A percentile compares a stretch with the other conserved stretches of the same genome.
phyloP scores from a whole-genome alignment of 37 sponge, comb jelly and placozoan genomes.

The Agelas oroides region DNA sequence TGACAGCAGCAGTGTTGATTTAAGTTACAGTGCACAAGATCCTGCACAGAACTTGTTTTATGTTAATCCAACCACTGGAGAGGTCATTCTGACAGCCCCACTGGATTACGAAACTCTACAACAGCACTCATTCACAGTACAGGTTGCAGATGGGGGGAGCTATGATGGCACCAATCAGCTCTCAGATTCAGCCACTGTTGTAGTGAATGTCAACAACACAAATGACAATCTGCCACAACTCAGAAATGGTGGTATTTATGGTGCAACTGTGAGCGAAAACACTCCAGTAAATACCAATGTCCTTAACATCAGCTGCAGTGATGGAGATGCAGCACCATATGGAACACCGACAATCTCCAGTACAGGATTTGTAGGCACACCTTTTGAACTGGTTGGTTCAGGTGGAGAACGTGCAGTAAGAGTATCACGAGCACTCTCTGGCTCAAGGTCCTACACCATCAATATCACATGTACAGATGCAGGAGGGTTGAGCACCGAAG shows the following conservation, averaged over 20 bases:
- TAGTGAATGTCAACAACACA: slow-evolving; percentile 45
- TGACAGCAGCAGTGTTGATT: slow-evolving; percentile 41
- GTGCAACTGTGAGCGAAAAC: slow-evolving; percentile 56
- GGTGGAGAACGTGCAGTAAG: slow-evolving; percentile 14
- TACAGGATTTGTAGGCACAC: slow-evolving; percentile 5
- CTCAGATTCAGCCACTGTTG: slow-evolving; percentile 29
- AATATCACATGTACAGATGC: slow-evolving; percentile 69
- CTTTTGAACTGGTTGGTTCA: slow-evolving; percentile 29
- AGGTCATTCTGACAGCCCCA: slow-evolving; percentile 44
- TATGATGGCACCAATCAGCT: slow-evolving; percentile 61
- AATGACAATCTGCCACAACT: slow-evolving; percentile 71
- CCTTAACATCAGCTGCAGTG: slow-evolving; percentile 58
- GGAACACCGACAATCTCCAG: slow-evolving; percentile 12
- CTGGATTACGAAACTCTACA: slow-evolving; percentile 59
- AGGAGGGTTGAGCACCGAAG: not conserved
- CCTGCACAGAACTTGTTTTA: slow-evolving; percentile 34
- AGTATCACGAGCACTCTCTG: slow-evolving; percentile 34
- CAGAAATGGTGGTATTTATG: slow-evolving; percentile 68
- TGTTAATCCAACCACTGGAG: slow-evolving; percentile 58
- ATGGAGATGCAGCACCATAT: slow-evolving; percentile 58
- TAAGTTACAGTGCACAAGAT: slow-evolving; percentile 35
- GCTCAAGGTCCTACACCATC: slow-evolving; percentile 32
- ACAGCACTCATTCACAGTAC: slow-evolving; percentile 33
- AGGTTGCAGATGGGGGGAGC: slow-evolving; percentile 68
- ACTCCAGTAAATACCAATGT: slow-evolving; percentile 42